Conservation (phyloP, 2,797 vertebrate species). For the Emydoidea blandingii region DNA sequence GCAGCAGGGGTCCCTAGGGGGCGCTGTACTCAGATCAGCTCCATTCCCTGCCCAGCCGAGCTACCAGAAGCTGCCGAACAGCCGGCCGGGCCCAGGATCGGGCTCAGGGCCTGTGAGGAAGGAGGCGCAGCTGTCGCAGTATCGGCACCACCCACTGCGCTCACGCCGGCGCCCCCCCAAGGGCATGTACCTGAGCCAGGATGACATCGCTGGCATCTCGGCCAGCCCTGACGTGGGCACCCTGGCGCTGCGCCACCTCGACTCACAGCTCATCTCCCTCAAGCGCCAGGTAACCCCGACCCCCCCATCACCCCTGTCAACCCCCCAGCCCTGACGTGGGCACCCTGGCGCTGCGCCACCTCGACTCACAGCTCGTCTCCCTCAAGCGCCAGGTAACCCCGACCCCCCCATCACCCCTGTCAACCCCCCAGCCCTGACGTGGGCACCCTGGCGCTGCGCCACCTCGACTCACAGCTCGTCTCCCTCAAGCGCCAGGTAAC, state of each 20-base stretch:
- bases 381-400: constrained; percentile 89
- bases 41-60: constrained; percentile 40
- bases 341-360: constrained; percentile 83
- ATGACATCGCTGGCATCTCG: constrained; percentile 87
- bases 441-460: constrained; percentile 84
- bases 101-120: constrained; percentile 83
- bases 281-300: constrained; percentile 78
- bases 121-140: constrained; percentile 89
- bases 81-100: constrained; percentile 49
- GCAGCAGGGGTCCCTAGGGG: not conserved
- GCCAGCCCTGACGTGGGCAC: constrained; percentile 87
- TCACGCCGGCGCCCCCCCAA: constrained; percentile 90
- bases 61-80: constrained; percentile 58
- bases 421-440: constrained; percentile 86
- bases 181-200: constrained; percentile 92
- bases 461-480: constrained; percentile 89
- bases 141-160: constrained; percentile 91
- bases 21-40: not conserved
- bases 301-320: constrained; percentile 82
- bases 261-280: constrained; percentile 91
- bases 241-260: constrained; percentile 87
- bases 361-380: constrained; percentile 89
- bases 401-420: constrained; percentile 83
- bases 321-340: constrained; percentile 88
- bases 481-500: constrained; percentile 91